Conservation (phyloP, 2,113 vertebrate species). For the Otolemur garnettii region DNA sequence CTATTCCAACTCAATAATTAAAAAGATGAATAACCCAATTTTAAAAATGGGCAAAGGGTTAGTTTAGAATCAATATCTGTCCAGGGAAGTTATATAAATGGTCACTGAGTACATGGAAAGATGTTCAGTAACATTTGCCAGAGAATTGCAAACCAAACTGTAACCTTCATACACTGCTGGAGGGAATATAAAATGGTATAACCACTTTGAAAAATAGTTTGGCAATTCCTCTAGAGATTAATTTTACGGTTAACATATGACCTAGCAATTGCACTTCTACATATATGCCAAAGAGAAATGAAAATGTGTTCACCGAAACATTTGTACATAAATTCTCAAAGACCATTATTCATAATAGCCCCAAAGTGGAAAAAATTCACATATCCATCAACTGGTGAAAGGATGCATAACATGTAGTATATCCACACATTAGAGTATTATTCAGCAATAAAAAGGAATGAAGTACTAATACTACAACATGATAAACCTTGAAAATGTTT, state of each 20-base stretch:
- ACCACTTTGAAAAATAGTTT: slow-evolving; percentile 12
- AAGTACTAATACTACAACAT: neutral
- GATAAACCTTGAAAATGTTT: neutral
- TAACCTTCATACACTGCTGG: neutral
- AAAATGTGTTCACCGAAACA: neutral
- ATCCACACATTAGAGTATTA: neutral
- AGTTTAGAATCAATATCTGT: slow-evolving; percentile 1
- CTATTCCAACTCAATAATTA: neutral
- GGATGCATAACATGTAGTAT: neutral
- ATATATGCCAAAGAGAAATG: neutral
- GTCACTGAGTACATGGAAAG: neutral
- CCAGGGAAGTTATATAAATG: neutral
- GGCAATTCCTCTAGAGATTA: neutral
- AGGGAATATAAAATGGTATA: neutral
- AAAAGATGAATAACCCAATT: neutral
- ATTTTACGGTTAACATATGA: neutral
- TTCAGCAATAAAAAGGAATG: neutral
- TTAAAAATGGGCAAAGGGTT: neutral
- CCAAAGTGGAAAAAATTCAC: neutral
- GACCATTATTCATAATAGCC: neutral
- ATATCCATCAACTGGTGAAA: neutral
- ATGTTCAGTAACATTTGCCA: neutral
- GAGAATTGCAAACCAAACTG: neutral
- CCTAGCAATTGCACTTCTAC: neutral
- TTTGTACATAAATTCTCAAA: neutral